Percentiles rank a stretch among this genome's conserved stretches.
Evolutionary conservation across 2,113 vertebrate species (phyloP).

Genomic region (Orcinus orca): DNA sequence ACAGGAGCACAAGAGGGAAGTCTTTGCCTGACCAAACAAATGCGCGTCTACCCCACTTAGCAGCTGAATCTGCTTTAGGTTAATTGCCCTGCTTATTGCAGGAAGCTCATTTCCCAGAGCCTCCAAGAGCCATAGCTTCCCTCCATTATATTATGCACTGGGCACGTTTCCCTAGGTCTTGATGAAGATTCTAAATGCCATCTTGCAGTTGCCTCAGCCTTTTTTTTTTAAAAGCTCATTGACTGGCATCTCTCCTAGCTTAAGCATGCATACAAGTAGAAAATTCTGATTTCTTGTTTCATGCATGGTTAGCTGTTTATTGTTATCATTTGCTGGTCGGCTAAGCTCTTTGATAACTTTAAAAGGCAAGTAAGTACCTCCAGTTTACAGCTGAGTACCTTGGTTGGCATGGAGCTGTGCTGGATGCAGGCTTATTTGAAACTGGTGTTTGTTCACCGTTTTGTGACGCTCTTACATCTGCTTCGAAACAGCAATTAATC

Average conservation of each 20-base stretch:
- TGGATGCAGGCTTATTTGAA: slow-evolving; percentile 35
- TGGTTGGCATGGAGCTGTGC: neutral
- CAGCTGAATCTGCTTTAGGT: neutral
- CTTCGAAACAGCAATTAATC: slow-evolving; percentile 49
- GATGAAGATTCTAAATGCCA: neutral
- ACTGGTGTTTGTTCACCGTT: slow-evolving; percentile 16
- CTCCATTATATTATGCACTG: neutral
- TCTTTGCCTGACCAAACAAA: neutral
- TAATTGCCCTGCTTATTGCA: neutral
- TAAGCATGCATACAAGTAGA: slow-evolving; percentile 15
- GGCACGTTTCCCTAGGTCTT: neutral
- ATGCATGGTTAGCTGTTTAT: slow-evolving; percentile 48
- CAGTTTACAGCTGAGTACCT: slow-evolving; percentile 41
- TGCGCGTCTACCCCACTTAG: neutral
- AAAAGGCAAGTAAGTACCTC: slow-evolving; percentile 25
- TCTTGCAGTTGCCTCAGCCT: neutral
- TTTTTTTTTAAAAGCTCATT: neutral
- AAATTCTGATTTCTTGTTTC: slow-evolving; percentile 65
- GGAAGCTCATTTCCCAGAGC: neutral
- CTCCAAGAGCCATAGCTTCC: neutral
- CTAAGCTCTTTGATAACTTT: slow-evolving; percentile 64
- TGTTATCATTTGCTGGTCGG: slow-evolving; percentile 64
- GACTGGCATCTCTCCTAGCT: slow-evolving; percentile 49
- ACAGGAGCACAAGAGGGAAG: neutral
- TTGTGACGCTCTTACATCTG: slow-evolving; percentile 47